These are phyloP conservation scores for Pluvianellus socialis DNA, from an alignment of 2,113 vertebrate genomes.

Conservation along the genomic window DNA sequence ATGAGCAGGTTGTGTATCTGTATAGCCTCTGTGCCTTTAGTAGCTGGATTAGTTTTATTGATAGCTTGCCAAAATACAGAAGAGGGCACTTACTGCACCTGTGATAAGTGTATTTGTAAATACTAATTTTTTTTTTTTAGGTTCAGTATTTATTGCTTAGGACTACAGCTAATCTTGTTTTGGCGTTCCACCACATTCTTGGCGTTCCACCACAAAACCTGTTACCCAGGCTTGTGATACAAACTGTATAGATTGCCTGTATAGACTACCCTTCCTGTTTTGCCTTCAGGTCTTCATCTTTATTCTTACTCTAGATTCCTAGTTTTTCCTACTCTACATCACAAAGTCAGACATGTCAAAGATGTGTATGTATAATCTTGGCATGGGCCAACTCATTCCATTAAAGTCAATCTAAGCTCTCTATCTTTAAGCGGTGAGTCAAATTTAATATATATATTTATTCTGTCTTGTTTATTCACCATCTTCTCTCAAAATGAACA, in stretches of 20 bases:
- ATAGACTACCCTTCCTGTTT: not conserved
- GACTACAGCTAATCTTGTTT: not conserved
- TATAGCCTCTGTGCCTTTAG: not conserved
- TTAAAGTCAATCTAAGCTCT: not conserved
- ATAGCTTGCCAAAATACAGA: not conserved
- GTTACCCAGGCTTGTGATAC: not conserved
- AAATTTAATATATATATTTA: not conserved
- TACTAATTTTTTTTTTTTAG: not conserved
- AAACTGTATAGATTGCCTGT: not conserved
- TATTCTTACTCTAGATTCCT: not conserved
- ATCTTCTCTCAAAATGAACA: not conserved
- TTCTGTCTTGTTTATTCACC: not conserved
- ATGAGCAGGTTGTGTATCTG: not conserved
- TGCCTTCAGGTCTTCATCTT: not conserved
- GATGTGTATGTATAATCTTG: not conserved
- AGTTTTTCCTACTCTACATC: rapidly evolving
- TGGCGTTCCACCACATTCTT: not conserved
- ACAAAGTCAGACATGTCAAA: not conserved
- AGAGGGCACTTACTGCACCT: not conserved
- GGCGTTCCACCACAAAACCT: not conserved
- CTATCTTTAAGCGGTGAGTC: not conserved
- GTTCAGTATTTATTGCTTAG: not conserved
- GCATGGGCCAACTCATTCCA: not conserved
- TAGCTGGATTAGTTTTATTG: not conserved
- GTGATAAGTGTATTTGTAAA: not conserved